These are phyloP conservation scores for Leptobrachium leishanense DNA, from an alignment of 2,113 vertebrate genomes.

Conservation along the genomic window DNA sequence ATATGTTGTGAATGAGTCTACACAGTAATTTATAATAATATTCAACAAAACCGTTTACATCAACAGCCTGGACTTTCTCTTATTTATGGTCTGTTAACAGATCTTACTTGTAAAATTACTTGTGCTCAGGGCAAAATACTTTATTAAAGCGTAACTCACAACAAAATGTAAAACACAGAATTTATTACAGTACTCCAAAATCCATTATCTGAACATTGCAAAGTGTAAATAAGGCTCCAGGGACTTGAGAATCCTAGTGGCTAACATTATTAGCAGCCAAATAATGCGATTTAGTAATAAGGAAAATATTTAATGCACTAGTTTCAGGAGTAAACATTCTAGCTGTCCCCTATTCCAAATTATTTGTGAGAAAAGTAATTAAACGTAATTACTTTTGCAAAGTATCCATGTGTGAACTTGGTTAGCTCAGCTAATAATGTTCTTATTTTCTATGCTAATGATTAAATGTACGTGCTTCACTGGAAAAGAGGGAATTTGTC, in stretches of 20 bases:
- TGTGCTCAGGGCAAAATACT: slow-evolving; percentile 44
- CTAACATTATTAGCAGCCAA: slow-evolving; percentile 2
- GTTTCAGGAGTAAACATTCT: background rate
- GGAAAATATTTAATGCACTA: background rate
- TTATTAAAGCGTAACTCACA: slow-evolving; percentile 42
- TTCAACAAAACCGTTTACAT: slow-evolving; percentile 14
- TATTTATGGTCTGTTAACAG: slow-evolving; percentile 7
- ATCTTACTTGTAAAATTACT: slow-evolving; percentile 50
- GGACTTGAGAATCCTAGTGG: slow-evolving; percentile 29
- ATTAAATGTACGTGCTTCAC: too few relatives aligned
- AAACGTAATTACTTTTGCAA: background rate
- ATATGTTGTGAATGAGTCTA: background rate
- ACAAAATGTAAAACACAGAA: slow-evolving; percentile 5
- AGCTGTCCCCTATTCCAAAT: background rate
- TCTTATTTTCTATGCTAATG: background rate
- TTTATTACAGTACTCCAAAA: slow-evolving; percentile 56
- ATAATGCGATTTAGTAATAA: background rate
- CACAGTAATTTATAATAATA: background rate
- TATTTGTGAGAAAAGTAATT: background rate
- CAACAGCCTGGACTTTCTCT: background rate
- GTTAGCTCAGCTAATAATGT: background rate
- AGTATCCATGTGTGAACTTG: background rate
- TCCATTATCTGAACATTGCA: slow-evolving; percentile 52
- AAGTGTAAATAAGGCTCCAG: slow-evolving; percentile 50
- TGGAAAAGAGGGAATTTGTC: too few relatives aligned